Conservation (phyloP, 2,113 vertebrate species). For the Leucosticte australis region DNA sequence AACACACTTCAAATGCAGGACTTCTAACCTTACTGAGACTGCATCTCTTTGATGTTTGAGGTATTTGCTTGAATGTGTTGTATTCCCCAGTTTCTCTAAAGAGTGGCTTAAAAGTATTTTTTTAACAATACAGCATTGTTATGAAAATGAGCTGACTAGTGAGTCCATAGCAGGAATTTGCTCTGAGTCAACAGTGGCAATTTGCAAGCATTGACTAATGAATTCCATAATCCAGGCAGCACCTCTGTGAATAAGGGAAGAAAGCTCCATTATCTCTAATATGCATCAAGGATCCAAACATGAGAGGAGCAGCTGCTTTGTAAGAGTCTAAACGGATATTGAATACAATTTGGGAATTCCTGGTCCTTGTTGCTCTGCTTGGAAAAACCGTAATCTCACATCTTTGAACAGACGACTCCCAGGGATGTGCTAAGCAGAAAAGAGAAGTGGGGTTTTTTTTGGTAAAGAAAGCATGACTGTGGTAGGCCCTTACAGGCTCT, state of each 20-base stretch:
- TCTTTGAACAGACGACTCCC: neutral
- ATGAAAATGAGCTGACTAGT: slow-evolving; percentile 64
- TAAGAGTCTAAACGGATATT: neutral
- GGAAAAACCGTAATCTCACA: neutral
- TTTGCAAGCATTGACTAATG: slow-evolving; percentile 58
- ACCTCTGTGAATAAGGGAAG: slow-evolving; percentile 41
- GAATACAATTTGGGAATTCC: slow-evolving; percentile 35
- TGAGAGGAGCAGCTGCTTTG: slow-evolving; percentile 25
- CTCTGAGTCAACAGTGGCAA: slow-evolving; percentile 56
- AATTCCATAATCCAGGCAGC: slow-evolving; percentile 51
- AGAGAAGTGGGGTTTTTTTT: neutral
- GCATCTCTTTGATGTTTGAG: slow-evolving; percentile 21
- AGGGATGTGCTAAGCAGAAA: neutral
- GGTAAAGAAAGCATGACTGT: neutral
- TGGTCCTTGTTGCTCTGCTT: neutral
- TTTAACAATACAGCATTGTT: slow-evolving; percentile 55
- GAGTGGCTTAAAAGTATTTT: slow-evolving; percentile 30
- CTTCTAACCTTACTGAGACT: neutral
- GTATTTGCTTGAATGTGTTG: neutral
- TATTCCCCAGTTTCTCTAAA: slow-evolving; percentile 1
- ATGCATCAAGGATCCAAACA: neutral
- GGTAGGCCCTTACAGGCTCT: neutral
- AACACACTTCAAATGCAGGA: neutral
- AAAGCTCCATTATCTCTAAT: slow-evolving; percentile 45
- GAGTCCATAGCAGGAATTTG: slow-evolving; percentile 62